Evolutionary conservation across 2,797 vertebrate genomes (phyloP).

Genomic region (Poecile montanus): DNA sequence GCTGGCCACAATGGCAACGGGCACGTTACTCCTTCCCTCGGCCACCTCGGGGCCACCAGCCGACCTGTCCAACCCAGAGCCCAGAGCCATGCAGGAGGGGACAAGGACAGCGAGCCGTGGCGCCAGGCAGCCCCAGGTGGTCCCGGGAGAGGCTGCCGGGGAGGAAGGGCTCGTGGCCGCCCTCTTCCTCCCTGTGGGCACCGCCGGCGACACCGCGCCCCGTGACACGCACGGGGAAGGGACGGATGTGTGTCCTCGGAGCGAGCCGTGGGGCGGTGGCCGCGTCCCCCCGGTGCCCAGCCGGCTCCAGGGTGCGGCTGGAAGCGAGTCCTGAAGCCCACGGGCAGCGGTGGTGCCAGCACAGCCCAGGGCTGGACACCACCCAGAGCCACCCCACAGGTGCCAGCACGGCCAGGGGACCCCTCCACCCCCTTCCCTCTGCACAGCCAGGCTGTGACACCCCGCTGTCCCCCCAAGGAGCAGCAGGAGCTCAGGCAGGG

Average conservation of each 20-base stretch:
- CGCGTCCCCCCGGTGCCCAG: rapidly evolving
- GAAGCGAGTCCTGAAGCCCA: neutral
- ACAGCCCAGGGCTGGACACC: neutral
- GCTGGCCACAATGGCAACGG: rapidly evolving
- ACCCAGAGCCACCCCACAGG: neutral
- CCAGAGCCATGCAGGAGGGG: rapidly evolving
- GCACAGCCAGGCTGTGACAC: neutral
- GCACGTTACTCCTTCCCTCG: neutral
- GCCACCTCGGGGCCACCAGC: neutral
- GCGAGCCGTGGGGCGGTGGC: rapidly evolving
- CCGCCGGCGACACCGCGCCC: neutral
- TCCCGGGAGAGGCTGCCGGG: neutral
- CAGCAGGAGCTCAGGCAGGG: too few species aligned
- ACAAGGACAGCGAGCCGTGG: neutral
- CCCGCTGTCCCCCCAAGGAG: too few species aligned
- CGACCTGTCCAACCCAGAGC: rapidly evolving
- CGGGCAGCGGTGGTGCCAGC: rapidly evolving
- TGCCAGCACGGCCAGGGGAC: neutral
- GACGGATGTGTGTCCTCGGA: neutral
- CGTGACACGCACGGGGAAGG: neutral
- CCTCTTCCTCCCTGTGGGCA: conserved; percentile 24
- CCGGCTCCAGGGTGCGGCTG: neutral
- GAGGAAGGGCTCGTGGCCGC: neutral
- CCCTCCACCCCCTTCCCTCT: neutral
- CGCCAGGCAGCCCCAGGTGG: conserved; percentile 53